phyloP scores from a whole-genome alignment of 2,113 vertebrate species.

The Cepphus grylle region DNA sequence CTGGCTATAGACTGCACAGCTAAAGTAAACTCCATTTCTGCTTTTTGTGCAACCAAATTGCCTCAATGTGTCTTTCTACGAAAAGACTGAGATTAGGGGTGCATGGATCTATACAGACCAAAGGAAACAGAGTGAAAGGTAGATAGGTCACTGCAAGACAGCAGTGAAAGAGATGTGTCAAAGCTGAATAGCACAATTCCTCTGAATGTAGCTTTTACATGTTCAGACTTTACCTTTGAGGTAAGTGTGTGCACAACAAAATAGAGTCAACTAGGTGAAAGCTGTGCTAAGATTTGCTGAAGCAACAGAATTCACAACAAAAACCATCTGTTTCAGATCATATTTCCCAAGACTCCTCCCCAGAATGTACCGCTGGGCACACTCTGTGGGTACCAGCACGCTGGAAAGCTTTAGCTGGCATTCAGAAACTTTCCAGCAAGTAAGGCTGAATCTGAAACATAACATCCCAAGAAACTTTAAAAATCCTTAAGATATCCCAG shows the following conservation, averaged over 20 bases:
- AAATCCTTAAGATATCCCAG: not conserved
- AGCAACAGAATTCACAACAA: not conserved
- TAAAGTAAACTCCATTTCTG: not conserved
- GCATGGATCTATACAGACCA: not conserved
- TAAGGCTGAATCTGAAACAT: not conserved
- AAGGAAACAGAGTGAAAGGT: not conserved
- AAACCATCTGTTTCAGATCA: not conserved
- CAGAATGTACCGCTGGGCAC: accelerated
- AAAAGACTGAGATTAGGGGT: not conserved
- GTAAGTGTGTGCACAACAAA: not conserved
- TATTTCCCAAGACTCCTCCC: not conserved
- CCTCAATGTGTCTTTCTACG: not conserved
- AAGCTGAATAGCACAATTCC: not conserved
- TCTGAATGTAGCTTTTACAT: not conserved
- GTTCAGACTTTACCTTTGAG: not conserved
- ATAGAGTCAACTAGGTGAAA: not conserved
- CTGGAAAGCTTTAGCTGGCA: not conserved
- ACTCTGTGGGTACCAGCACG: accelerated
- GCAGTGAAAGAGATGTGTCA: not conserved
- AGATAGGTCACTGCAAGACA: not conserved
- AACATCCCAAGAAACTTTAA: not conserved
- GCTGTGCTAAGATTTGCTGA: not conserved
- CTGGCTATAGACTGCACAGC: not conserved
- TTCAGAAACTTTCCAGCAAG: not conserved
- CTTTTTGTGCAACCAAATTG: not conserved